phyloP scores from a whole-genome alignment of 2,113 vertebrate species.

The Sialia sialis region DNA sequence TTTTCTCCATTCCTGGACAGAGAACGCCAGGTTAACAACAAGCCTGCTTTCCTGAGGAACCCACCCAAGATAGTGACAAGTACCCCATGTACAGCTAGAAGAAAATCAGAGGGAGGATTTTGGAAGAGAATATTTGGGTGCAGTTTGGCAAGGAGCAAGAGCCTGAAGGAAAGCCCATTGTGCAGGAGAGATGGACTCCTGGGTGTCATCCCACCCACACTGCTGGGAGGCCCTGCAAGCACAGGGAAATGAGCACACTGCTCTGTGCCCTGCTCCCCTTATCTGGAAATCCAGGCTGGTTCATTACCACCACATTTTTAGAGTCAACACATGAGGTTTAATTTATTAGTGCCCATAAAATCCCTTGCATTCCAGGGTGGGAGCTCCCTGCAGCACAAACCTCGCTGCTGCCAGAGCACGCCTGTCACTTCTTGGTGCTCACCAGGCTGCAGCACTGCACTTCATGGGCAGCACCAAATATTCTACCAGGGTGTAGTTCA shows the following conservation, averaged over 20 bases:
- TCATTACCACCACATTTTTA: not conserved
- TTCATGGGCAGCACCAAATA: not conserved
- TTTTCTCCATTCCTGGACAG: not conserved
- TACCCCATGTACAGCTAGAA: no score
- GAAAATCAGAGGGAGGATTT: not conserved
- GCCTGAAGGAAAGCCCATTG: not conserved
- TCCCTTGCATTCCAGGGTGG: not conserved
- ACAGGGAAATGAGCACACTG: not conserved
- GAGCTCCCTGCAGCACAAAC: not conserved
- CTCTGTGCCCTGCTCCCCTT: not conserved
- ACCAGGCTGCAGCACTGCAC: not conserved
- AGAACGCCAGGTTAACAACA: not conserved
- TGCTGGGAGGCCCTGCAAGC: not conserved
- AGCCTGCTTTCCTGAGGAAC: not conserved
- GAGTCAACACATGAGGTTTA: constrained; percentile 1
- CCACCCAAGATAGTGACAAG: not conserved
- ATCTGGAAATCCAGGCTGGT: not conserved
- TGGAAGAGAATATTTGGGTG: not conserved
- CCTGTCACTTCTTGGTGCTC: not conserved
- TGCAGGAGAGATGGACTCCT: not conserved
- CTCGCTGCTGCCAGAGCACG: constrained; percentile 17
- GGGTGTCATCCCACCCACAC: not conserved
- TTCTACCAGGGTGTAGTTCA: not conserved
- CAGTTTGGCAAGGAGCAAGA: not conserved
- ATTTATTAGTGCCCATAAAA: constrained; percentile 50